Conservation (phyloP, 2,888 invertebrate species). For the Pyrrhosoma nymphula region DNA sequence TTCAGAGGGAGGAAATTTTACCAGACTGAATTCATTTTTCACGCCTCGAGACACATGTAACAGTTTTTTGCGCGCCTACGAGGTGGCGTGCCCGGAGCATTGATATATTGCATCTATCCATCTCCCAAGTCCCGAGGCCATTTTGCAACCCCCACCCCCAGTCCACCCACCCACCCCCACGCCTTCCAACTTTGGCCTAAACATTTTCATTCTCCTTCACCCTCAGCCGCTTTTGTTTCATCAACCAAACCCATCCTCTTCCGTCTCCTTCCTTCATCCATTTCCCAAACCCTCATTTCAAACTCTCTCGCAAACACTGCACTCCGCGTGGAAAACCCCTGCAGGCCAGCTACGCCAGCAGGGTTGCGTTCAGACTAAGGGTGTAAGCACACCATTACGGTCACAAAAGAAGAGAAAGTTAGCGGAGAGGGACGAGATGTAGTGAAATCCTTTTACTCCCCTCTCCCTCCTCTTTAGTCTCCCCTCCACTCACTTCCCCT, state of each 20-base stretch:
- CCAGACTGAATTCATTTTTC: background rate
- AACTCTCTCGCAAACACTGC: background rate
- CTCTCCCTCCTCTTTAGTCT: background rate
- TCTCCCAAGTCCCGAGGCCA: background rate
- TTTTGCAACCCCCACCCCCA: background rate
- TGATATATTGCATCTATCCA: slow-evolving; percentile 28
- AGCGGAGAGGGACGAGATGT: slow-evolving; percentile 28
- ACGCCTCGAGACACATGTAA: background rate
- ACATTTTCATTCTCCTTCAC: background rate
- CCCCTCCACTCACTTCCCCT: background rate
- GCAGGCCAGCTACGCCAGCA: background rate
- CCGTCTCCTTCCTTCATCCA: background rate
- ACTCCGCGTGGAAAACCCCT: background rate
- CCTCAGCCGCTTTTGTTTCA: background rate
- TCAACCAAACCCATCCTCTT: background rate
- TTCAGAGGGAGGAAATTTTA: background rate
- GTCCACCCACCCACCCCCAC: background rate
- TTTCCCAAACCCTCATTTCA: background rate
- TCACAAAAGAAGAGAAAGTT: slow-evolving; percentile 32
- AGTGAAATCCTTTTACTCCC: background rate
- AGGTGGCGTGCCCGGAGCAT: background rate
- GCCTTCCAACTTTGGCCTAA: background rate
- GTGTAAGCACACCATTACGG: slow-evolving; percentile 14
- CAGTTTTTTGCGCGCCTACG: background rate
- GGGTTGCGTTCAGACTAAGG: background rate